phyloP scores from a whole-genome alignment of 2,797 vertebrate genomes.

The Darevskia mixta region DNA sequence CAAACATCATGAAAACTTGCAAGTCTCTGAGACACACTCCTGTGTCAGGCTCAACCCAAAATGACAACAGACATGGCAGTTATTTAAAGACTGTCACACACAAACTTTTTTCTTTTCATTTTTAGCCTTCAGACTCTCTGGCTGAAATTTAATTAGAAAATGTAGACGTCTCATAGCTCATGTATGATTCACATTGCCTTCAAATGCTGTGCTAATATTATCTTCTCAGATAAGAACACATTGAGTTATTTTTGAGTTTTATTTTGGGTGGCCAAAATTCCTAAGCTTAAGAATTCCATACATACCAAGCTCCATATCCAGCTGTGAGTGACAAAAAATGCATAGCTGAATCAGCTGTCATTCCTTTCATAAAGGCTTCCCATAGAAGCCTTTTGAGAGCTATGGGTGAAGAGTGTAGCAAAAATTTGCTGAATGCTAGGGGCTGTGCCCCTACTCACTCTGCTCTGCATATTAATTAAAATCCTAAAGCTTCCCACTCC shows the following conservation, averaged over 20 bases:
- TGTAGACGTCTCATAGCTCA: constrained; percentile 28
- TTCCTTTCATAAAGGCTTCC: background rate
- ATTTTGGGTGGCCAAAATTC: background rate
- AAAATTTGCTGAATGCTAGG: background rate
- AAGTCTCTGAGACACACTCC: background rate
- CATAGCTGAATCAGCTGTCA: background rate
- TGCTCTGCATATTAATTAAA: no score
- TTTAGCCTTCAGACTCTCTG: constrained; percentile 32
- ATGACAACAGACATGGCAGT: background rate
- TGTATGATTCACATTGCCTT: constrained; percentile 27
- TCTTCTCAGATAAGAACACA: constrained; percentile 42
- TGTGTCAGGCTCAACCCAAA: constrained; percentile 7
- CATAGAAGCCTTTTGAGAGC: background rate
- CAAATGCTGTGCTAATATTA: constrained; percentile 36
- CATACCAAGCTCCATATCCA: background rate
- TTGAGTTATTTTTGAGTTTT: constrained; percentile 11
- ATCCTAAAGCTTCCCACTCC: no score
- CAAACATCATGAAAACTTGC: fast-evolving
- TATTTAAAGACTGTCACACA: constrained; percentile 23
- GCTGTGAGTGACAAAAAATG: background rate
- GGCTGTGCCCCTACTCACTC: no score
- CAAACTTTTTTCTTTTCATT: background rate
- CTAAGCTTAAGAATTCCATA: background rate
- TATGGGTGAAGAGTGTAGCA: background rate
- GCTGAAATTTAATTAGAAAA: constrained; percentile 46